Percentiles rank a stretch among this genome's conserved stretches.
These are phyloP conservation scores for Malacoraja senta DNA, from an alignment of 2,797 vertebrate genomes.

Conservation along the genomic window DNA sequence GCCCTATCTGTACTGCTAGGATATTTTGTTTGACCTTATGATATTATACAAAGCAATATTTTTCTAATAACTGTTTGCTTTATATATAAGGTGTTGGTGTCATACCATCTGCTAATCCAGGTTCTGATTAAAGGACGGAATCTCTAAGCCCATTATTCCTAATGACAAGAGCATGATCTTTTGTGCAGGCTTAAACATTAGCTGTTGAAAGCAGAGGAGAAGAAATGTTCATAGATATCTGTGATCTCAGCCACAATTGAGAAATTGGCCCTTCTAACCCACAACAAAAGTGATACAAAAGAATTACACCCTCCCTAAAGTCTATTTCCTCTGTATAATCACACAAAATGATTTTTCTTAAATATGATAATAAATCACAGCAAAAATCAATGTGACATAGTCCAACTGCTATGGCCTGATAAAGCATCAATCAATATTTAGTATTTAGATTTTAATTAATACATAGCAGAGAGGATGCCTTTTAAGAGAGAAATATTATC, in stretches of 20 bases:
- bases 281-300: slow-evolving; percentile 78
- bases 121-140: slow-evolving; percentile 91
- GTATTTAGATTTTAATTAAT: slow-evolving; percentile 99
- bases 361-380: slow-evolving; percentile 99
- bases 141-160: slow-evolving; percentile 82
- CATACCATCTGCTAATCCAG: slow-evolving; percentile 88
- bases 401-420: slow-evolving; percentile 94
- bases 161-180: slow-evolving; percentile 74
- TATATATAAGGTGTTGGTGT: slow-evolving; percentile 75
- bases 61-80: slow-evolving; percentile 58
- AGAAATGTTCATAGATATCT: slow-evolving; percentile 69
- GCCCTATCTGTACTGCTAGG: too few relatives aligned
- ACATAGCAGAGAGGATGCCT: slow-evolving; percentile 67
- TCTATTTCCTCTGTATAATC: slow-evolving; percentile 93
- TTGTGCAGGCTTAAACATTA: slow-evolving; percentile 70
- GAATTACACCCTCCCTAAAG: slow-evolving; percentile 87
- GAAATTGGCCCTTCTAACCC: slow-evolving; percentile 70
- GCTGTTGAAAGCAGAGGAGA: slow-evolving; percentile 56
- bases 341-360: slow-evolving; percentile 99
- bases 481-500: slow-evolving; percentile 94
- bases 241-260: slow-evolving; percentile 74
- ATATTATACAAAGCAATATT: slow-evolving; percentile 73
- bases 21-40: slow-evolving; percentile 46
- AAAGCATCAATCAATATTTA: slow-evolving; percentile 99
- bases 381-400: slow-evolving; percentile 83